These are phyloP conservation scores for Chaetophractus vellerosus DNA, from an alignment of 2,797 vertebrate genomes.

Conservation along the genomic window DNA sequence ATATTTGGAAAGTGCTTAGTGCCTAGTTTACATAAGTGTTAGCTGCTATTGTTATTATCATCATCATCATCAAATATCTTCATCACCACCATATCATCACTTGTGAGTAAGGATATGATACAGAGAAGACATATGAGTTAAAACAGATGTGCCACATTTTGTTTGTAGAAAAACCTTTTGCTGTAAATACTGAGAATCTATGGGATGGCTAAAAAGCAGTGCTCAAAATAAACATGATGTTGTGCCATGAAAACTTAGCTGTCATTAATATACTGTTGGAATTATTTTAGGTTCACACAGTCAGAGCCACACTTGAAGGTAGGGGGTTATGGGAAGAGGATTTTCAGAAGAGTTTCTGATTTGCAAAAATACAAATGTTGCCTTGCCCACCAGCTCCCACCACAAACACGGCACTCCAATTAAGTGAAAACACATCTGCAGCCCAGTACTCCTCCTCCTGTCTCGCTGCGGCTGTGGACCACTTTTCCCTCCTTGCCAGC, in stretches of 20 bases:
- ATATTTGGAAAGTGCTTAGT: background rate
- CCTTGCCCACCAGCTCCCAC: background rate
- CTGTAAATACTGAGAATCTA: background rate
- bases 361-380: background rate
- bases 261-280: background rate
- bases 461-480: background rate
- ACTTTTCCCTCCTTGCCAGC: background rate
- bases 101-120: background rate
- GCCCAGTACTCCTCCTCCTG: accelerated
- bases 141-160: background rate
- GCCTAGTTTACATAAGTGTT: background rate
- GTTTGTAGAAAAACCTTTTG: background rate
- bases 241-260: background rate
- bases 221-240: background rate
- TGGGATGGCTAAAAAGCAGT: background rate
- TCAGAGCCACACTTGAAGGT: background rate
- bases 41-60: background rate
- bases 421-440: background rate
- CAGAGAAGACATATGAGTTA: background rate
- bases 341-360: background rate
- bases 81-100: background rate
- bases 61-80: background rate
- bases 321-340: background rate
- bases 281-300: constrained; percentile 2
- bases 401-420: background rate